Base-by-base conservation (phyloP, 2,797 vertebrate species). In the Enoplosus armatus region DNA sequence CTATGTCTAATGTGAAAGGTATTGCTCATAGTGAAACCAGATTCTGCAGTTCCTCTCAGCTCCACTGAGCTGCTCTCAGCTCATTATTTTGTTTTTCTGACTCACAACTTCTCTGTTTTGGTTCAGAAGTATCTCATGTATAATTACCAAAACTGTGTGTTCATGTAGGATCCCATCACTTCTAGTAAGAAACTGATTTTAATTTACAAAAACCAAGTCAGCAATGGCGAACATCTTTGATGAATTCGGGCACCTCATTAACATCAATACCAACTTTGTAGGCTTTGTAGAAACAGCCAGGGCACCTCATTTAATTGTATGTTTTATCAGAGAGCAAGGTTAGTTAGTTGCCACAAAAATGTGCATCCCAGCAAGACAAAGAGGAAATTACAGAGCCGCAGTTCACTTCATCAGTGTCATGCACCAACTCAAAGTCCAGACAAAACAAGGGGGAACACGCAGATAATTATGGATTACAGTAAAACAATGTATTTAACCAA, bases 131-230 rank as follows among this genome's bases (percentile, higher is more conserved):
- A 2, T 45, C 2, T 27, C 11, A 35, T 6, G 9, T 26, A 26
- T 26, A 31, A 58, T 39, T 27, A 65, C 26, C 11, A 5, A 29
- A 14, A 50, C 24, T 22, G 27, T 37, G 41, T 33, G 53, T 31
- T 68, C 3, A 2, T 37, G 22, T 35, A 24, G 18, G 35, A 43
- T 51, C 10, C 16, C 48, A 62, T 64, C n/a, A 37, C 31, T 47
- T 39, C 22, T 8, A 22, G 15, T 39, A 7, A 24, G 20, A 64
- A 51, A 41, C 10, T 9, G 31, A 68, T 37, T 66, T 72, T 67
- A 72, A 80, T 80, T 60, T 69, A 55, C 45, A 1, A 43, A 29
- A 58, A 29, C 20, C 27, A 54, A 56, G 26, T 43, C n/a, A 35
- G 54, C 26, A 14, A 43, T 4, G 47, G 62, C 27, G 18, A 55